Percentiles rank a stretch among this genome's conserved stretches.
phyloP scores from a whole-genome alignment of 2,797 vertebrate species.

The Argyrosomus regius region DNA sequence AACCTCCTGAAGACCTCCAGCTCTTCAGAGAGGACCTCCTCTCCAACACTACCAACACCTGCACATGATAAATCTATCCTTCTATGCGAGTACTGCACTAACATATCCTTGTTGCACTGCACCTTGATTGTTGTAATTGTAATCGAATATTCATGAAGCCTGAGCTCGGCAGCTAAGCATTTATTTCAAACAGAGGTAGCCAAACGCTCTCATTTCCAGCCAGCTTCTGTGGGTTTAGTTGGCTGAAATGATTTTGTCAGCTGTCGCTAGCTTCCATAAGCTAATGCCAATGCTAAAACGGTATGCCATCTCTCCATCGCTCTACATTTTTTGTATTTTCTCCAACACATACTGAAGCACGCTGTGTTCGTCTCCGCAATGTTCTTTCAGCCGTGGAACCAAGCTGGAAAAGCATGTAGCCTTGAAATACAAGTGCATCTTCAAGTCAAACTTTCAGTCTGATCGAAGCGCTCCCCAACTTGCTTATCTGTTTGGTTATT shows the following conservation, averaged over 20 bases:
- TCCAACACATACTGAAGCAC: too few species aligned
- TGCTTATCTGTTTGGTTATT: neutral
- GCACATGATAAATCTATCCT: too few species aligned
- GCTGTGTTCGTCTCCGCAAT: neutral
- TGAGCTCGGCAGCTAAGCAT: neutral
- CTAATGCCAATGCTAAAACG: neutral
- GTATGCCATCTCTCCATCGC: too few species aligned
- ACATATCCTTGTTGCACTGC: too few species aligned
- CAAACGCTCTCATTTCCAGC: neutral
- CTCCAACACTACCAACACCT: too few species aligned
- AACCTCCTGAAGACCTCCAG: too few species aligned
- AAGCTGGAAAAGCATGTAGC: neutral
- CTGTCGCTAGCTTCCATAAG: neutral
- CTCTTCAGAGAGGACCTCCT: too few species aligned
- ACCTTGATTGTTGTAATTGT: neutral
- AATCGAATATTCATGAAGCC: neutral
- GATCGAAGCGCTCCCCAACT: neutral
- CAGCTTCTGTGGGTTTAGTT: neutral
- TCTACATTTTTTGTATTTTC: too few species aligned
- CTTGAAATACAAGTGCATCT: conserved; percentile 13
- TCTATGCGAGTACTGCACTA: too few species aligned
- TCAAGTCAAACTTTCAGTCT: neutral
- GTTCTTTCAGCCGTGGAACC: neutral
- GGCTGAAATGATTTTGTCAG: neutral
- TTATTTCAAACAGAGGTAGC: neutral